These are phyloP conservation scores for Rhogogaster chlorosoma DNA, from an alignment of 2,888 invertebrate species.

Conservation along the genomic window DNA sequence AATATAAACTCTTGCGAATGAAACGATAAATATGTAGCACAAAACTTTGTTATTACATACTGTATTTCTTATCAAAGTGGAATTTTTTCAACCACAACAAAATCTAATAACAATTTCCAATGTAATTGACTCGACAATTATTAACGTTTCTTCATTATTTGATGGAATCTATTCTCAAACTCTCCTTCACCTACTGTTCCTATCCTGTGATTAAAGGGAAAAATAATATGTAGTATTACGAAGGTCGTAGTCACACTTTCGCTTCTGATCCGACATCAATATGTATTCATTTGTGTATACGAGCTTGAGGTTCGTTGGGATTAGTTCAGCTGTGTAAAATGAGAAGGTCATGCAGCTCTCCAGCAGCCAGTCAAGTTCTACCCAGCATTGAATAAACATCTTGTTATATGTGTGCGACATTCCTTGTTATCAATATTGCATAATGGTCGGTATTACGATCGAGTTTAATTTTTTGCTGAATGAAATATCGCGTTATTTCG, in stretches of 20 bases:
- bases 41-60: not conserved
- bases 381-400: slow-evolving; percentile 12
- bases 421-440: slow-evolving; percentile 31
- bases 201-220: not conserved
- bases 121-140: not conserved
- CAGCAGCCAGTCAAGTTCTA: slow-evolving; percentile 23
- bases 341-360: not conserved
- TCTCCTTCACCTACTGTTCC: not conserved
- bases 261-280: not conserved
- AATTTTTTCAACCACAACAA: not conserved
- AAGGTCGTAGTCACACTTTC: slow-evolving; percentile 33
- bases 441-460: slow-evolving; percentile 9
- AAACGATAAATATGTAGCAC: not conserved
- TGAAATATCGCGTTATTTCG: not conserved
- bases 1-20: not conserved
- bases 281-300: not conserved
- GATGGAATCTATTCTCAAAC: not conserved
- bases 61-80: not conserved
- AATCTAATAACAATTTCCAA: not conserved
- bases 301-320: not conserved
- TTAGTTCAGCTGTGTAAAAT: not conserved
- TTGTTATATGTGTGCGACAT: not conserved
- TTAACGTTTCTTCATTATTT: not conserved
- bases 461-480: not conserved
- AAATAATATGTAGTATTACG: not conserved